Conservation (phyloP, 1,140 invertebrate species). For the Sitodiplosis mosellana region DNA sequence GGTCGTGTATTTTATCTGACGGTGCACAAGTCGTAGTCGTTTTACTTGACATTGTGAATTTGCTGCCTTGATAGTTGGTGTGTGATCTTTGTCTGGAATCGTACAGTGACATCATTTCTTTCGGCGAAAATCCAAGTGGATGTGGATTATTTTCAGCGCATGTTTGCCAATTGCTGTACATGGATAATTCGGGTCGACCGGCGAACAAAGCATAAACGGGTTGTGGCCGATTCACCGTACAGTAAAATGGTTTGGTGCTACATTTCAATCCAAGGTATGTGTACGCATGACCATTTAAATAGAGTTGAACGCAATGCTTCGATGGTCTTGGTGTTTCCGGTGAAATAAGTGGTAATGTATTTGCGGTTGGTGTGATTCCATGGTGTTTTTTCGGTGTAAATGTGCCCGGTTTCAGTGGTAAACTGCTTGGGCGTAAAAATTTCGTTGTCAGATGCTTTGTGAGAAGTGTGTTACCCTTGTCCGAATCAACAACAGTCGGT, state of each 20-base stretch:
- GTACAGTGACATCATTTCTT: conserved; percentile 44
- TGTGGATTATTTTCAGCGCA: conserved; percentile 51
- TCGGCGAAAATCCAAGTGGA: conserved; percentile 46
- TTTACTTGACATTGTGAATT: conserved; percentile 14
- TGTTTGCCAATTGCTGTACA: conserved; percentile 95
- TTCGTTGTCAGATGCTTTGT: too few relatives aligned
- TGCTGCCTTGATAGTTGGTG: conserved; percentile 6
- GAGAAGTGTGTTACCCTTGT: too few relatives aligned
- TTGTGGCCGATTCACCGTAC: conserved; percentile 79
- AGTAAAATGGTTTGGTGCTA: conserved; percentile 79
- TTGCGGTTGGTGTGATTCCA: conserved; percentile 54
- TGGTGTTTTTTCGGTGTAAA: conserved; percentile 59
- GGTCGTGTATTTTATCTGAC: neutral
- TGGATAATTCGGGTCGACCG: conserved; percentile 78
- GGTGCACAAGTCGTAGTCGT: conserved; percentile 10
- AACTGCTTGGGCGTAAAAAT: conserved; percentile 57
- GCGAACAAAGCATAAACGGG: conserved; percentile 73
- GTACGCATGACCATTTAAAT: conserved; percentile 79
- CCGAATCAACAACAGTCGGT: too few relatives aligned
- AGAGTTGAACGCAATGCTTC: conserved; percentile 73
- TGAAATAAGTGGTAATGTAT: conserved; percentile 59
- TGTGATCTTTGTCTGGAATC: conserved; percentile 53
- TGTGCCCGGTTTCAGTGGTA: conserved; percentile 63
- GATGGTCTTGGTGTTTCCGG: conserved; percentile 77
- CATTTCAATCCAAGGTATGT: conserved; percentile 81